A percentile compares a stretch with the other conserved stretches of the same genome.
These are phyloP conservation scores for Tragelaphus buxtoni DNA, from an alignment of 2,113 vertebrate species.

Conservation along the genomic window DNA sequence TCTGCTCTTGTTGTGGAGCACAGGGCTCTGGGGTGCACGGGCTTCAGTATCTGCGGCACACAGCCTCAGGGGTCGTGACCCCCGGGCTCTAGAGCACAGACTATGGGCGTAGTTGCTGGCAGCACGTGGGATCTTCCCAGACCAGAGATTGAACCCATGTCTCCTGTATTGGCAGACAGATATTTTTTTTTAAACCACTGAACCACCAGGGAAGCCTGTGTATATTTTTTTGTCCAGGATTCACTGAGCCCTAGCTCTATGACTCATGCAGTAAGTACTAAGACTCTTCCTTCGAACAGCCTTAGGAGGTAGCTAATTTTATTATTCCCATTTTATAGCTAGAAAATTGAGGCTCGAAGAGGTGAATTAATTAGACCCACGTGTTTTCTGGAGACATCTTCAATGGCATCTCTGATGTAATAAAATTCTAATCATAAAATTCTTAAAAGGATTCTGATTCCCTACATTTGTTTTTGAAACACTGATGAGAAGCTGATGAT, in stretches of 20 bases:
- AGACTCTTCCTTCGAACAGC: background rate
- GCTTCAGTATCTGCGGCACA: background rate
- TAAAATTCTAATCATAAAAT: background rate
- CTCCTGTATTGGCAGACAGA: background rate
- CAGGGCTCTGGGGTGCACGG: background rate
- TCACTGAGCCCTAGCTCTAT: background rate
- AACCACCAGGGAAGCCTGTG: background rate
- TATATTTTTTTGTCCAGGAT: background rate
- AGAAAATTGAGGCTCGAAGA: background rate
- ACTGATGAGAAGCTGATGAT: background rate
- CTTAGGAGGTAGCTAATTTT: background rate
- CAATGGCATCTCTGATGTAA: background rate
- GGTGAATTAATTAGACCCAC: background rate
- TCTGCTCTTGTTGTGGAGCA: background rate
- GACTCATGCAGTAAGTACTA: background rate
- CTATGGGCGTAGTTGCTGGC: background rate
- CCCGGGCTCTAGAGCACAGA: background rate
- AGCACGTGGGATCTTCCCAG: background rate
- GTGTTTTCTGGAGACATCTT: background rate
- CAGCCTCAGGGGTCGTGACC: background rate
- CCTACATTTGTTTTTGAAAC: background rate
- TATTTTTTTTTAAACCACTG: background rate
- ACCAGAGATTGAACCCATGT: background rate
- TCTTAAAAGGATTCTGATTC: background rate
- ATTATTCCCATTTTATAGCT: background rate